A percentile compares a stretch with the other conserved stretches of the same genome.
phyloP scores from a whole-genome alignment of 1,140 invertebrate species.

The Brachystomella parvula region DNA sequence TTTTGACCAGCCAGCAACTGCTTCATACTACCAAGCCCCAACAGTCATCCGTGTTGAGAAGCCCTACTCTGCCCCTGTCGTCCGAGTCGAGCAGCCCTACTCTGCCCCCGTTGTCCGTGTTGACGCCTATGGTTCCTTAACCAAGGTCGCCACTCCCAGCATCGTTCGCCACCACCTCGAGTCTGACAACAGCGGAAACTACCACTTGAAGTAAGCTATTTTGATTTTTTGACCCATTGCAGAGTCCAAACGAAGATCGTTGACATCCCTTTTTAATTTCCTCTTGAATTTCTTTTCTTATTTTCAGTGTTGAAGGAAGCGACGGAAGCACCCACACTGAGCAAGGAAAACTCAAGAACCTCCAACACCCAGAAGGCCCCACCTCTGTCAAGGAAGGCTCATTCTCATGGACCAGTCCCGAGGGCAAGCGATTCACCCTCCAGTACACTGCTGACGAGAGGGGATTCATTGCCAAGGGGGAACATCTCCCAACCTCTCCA shows the following conservation, averaged over 20 bases:
- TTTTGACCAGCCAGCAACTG: not conserved
- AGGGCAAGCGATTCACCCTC: not conserved
- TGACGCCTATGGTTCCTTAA: not conserved
- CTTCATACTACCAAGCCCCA: not conserved
- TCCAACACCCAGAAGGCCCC: constrained; percentile 6
- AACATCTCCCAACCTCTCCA: constrained; percentile 9
- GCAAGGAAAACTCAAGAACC: not conserved
- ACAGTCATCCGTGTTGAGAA: not conserved
- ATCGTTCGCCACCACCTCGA: not conserved
- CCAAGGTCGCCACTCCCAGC: not conserved
- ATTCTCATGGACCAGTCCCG: constrained; percentile 2
- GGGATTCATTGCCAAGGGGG: constrained; percentile 5
- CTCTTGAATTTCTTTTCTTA: not conserved
- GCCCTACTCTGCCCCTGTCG: not conserved
- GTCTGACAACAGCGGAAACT: not conserved
- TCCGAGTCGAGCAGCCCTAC: not conserved
- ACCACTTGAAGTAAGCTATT: constrained; percentile 5
- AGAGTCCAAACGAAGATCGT: not conserved
- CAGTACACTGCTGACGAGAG: constrained; percentile 13
- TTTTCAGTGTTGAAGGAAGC: not conserved
- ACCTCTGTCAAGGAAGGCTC: not conserved
- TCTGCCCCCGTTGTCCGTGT: not conserved
- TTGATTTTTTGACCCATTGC: not conserved
- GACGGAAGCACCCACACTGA: constrained; percentile 1
- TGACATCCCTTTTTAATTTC: not conserved